phyloP scores from a whole-genome alignment of 2,113 vertebrate genomes.

The Chrysochloris asiatica region DNA sequence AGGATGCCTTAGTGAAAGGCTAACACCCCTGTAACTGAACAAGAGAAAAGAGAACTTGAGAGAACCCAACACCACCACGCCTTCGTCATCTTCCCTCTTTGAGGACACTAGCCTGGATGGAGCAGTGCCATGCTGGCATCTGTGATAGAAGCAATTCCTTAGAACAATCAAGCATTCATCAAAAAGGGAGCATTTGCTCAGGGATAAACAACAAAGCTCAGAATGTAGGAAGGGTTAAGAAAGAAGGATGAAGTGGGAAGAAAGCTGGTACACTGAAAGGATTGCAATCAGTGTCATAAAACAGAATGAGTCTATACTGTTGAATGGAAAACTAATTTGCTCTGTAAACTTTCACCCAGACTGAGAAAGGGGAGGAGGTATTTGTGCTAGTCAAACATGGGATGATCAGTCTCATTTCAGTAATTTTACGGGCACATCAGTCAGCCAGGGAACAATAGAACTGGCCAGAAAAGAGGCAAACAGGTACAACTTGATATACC shows the following conservation, averaged over 20 bases:
- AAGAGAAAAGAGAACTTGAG: not conserved
- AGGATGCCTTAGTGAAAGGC: not conserved
- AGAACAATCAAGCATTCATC: too few relatives aligned
- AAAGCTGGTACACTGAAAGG: too few relatives aligned
- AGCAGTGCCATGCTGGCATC: conserved; percentile 89
- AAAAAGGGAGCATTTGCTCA: too few relatives aligned
- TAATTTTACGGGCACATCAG: conserved; percentile 92
- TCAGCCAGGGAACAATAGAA: conserved; percentile 91
- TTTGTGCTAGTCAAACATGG: not conserved
- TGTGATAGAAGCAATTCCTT: conserved; percentile 89
- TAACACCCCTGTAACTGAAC: not conserved
- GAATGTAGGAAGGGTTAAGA: too few relatives aligned
- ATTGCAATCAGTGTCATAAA: too few relatives aligned
- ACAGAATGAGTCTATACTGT: too few relatives aligned
- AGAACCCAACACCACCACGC: too few relatives aligned
- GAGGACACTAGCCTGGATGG: conserved; percentile 76
- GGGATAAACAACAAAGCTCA: too few relatives aligned
- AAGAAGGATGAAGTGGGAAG: too few relatives aligned
- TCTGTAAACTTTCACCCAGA: too few relatives aligned
- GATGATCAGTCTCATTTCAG: conserved; percentile 77
- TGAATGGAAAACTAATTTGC: too few relatives aligned
- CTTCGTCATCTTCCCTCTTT: not conserved
- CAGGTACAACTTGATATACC: conserved; percentile 90
- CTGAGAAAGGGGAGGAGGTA: too few relatives aligned
- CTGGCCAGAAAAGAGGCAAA: conserved; percentile 86